Conservation (phyloP, 2,888 invertebrate species). For the Thymelicus sylvestris region DNA sequence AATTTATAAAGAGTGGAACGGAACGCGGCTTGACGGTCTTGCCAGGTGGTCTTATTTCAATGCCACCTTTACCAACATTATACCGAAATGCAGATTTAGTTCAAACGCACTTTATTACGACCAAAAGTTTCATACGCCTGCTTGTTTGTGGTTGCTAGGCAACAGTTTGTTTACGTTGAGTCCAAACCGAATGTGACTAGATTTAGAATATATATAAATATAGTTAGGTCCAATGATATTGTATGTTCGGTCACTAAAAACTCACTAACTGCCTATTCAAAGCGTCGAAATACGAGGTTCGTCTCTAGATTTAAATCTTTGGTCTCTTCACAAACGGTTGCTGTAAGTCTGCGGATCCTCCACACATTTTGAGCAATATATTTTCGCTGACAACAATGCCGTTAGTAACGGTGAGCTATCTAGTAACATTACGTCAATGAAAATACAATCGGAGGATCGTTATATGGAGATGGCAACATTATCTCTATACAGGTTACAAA, state of each 20-base stretch:
- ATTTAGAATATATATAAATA: neutral
- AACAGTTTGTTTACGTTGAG: too few species aligned
- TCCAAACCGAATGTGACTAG: too few species aligned
- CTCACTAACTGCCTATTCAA: neutral
- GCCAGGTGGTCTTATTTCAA: too few species aligned
- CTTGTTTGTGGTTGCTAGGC: too few species aligned
- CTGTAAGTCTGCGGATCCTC: constrained; percentile 16
- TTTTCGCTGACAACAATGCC: constrained; percentile 13
- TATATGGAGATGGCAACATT: constrained; percentile 46
- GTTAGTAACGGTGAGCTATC: neutral
- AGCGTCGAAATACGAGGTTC: neutral
- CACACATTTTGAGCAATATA: constrained; percentile 14
- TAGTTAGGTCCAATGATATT: too few species aligned
- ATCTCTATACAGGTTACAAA: constrained; percentile 46
- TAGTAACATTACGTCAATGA: constrained; percentile 33
- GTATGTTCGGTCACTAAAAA: neutral
- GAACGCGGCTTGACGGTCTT: too few species aligned
- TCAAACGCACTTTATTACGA: too few species aligned
- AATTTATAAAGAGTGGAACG: too few species aligned
- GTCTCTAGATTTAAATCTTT: constrained; percentile 10
- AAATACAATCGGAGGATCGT: constrained; percentile 34
- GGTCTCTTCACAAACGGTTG: constrained; percentile 6
- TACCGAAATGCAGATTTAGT: too few species aligned
- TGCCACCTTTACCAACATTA: too few species aligned
- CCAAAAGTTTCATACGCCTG: too few species aligned